Percentiles rank a stretch among this genome's conserved stretches.
Evolutionary conservation across 2,113 vertebrate species (phyloP).

Genomic region (Poecile atricapillus): DNA sequence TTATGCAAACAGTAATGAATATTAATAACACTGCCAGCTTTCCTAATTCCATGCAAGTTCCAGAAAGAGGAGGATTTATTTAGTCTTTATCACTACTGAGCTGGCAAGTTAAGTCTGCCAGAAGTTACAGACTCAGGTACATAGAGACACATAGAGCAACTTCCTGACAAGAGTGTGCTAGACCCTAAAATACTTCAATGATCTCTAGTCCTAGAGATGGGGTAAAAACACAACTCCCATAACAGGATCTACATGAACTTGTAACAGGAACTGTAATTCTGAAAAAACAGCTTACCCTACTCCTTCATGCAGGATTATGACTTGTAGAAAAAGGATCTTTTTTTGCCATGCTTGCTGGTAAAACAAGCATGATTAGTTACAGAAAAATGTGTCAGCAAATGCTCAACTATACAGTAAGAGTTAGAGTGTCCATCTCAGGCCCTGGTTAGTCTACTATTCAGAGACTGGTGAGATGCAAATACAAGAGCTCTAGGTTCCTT

Average conservation of each 20-base stretch:
- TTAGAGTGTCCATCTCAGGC: neutral
- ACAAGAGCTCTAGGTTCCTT: neutral
- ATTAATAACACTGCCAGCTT: neutral
- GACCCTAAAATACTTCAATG: neutral
- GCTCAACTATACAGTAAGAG: neutral
- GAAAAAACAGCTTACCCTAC: neutral
- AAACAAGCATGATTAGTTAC: neutral
- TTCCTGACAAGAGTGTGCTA: neutral
- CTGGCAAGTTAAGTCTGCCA: neutral
- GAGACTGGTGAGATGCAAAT: neutral
- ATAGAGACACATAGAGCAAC: fast-evolving
- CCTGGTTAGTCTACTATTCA: neutral
- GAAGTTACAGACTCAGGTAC: neutral
- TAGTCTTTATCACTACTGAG: neutral
- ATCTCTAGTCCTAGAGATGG: neutral
- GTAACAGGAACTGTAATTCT: neutral
- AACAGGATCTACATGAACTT: neutral
- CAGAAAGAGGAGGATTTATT: neutral
- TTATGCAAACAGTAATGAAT: neutral
- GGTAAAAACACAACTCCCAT: neutral
- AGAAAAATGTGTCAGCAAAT: neutral
- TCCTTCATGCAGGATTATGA: neutral
- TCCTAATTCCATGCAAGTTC: neutral
- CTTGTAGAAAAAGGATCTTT: neutral
- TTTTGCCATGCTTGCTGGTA: neutral